Percentiles rank a stretch among this genome's conserved stretches.
These are phyloP conservation scores for Antennarius striatus DNA, from an alignment of 2,113 vertebrate species.

Conservation along the genomic window DNA sequence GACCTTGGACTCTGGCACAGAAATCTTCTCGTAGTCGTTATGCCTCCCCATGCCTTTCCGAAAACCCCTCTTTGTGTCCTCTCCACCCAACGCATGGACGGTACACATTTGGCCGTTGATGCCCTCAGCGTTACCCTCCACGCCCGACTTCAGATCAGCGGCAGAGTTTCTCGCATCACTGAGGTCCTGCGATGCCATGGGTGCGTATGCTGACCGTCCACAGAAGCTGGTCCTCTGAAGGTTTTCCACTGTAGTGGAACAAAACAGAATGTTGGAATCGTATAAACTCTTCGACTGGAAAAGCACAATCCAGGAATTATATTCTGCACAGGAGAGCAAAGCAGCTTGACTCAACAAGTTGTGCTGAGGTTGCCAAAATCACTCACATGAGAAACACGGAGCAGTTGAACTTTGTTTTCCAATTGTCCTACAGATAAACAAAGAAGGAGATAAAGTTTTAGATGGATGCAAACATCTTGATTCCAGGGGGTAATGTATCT, in stretches of 20 bases:
- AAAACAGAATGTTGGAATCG: constrained; percentile 17
- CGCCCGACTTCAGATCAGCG: constrained; percentile 79
- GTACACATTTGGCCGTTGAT: constrained; percentile 70
- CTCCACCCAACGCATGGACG: constrained; percentile 74
- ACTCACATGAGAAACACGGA: constrained; percentile 12
- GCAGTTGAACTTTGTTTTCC: constrained; percentile 19
- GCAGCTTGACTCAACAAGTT: neutral
- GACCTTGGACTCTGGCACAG: constrained; percentile 85
- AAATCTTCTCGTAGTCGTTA: constrained; percentile 92
- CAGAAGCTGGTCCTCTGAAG: constrained; percentile 37
- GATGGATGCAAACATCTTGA: constrained; percentile 16
- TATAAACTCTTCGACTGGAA: neutral
- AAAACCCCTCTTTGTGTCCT: constrained; percentile 82
- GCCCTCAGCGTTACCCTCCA: constrained; percentile 73
- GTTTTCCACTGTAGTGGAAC: constrained; percentile 30
- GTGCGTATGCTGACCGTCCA: constrained; percentile 59
- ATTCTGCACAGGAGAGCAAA: neutral
- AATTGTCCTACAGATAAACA: constrained; percentile 6
- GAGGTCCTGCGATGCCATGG: constrained; percentile 65
- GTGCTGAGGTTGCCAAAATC: constrained; percentile 6
- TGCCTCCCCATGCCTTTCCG: constrained; percentile 87
- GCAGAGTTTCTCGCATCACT: constrained; percentile 78
- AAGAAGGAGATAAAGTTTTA: constrained; percentile 1
- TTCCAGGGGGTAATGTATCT: neutral
- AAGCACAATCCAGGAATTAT: neutral